Percentiles rank a stretch among this genome's conserved stretches.
phyloP scores from a whole-genome alignment of 2,888 invertebrate genomes.

The Artemia sp. region DNA sequence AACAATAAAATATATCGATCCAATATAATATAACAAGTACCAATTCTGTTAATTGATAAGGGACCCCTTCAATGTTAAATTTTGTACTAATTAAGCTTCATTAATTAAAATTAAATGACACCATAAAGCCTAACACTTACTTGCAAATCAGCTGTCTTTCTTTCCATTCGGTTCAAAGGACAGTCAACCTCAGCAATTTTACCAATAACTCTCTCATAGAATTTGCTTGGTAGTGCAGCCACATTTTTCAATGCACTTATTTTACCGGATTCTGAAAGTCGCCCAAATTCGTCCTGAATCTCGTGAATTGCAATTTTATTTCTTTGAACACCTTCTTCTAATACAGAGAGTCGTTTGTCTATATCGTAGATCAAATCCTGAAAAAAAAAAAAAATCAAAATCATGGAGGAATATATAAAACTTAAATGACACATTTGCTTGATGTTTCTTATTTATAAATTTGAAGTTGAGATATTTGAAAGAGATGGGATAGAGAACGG shows the following conservation, averaged over 20 bases:
- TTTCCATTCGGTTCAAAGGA: conserved; percentile 23
- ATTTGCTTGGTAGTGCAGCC: not conserved
- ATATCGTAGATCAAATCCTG: not conserved
- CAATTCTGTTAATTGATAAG: too few species aligned
- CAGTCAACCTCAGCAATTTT: conserved; percentile 23
- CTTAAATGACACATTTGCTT: too few species aligned
- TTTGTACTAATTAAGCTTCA: too few species aligned
- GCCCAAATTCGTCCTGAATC: not conserved
- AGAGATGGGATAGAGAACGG: too few species aligned
- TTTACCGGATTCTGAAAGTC: not conserved
- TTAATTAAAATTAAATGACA: too few species aligned
- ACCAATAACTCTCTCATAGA: not conserved
- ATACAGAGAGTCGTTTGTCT: conserved; percentile 4
- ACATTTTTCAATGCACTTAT: not conserved
- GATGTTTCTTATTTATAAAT: too few species aligned
- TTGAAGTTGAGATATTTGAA: too few species aligned
- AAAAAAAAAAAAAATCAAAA: not conserved
- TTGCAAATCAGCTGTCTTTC: conserved; percentile 24
- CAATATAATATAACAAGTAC: too few species aligned
- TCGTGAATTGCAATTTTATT: not conserved
- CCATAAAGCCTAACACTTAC: conserved; percentile 18
- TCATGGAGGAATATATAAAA: too few species aligned
- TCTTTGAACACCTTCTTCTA: conserved; percentile 10
- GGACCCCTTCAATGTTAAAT: too few species aligned
- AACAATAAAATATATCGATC: too few species aligned